Percentiles rank a stretch among this genome's conserved stretches.
These are phyloP conservation scores for Spea bombifrons DNA, from an alignment of 2,113 vertebrate genomes.

Conservation along the genomic window DNA sequence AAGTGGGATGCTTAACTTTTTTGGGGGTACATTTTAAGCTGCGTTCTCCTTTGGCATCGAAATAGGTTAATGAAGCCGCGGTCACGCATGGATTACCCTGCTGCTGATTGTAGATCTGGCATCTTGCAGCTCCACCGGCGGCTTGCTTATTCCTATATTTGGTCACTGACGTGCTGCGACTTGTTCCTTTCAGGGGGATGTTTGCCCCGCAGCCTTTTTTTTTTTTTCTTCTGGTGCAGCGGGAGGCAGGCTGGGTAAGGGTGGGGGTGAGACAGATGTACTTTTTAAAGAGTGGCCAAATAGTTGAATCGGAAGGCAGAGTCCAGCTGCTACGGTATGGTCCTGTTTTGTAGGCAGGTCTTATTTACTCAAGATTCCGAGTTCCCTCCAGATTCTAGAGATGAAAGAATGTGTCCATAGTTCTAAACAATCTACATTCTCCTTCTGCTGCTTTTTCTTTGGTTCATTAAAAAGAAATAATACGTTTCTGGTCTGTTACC, in stretches of 20 bases:
- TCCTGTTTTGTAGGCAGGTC: conserved; percentile 6
- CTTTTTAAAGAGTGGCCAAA: conserved; percentile 13
- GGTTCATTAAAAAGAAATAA: no score
- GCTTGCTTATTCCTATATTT: conserved; percentile 29
- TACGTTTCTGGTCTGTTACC: no score
- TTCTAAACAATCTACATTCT: no score
- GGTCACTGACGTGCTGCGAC: conserved; percentile 33
- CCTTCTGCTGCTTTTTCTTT: no score
- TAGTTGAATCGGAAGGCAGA: conserved; percentile 15
- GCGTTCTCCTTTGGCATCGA: neutral
- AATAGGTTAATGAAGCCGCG: conserved; percentile 3
- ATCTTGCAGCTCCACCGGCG: neutral
- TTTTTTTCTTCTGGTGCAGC: conserved; percentile 6
- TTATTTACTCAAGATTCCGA: neutral
- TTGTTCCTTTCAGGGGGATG: conserved; percentile 28
- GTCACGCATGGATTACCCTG: neutral
- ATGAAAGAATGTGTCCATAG: no score
- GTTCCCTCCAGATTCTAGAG: no score
- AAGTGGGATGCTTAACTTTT: no score
- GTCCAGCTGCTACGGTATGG: conserved; percentile 34
- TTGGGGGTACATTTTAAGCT: no score
- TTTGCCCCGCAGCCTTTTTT: conserved; percentile 15
- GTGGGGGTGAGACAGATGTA: conserved; percentile 34
- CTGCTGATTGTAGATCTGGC: conserved; percentile 23
- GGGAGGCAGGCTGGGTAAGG: conserved; percentile 6